Conservation (phyloP, 2,888 invertebrate species). For the Theretra japonica region DNA sequence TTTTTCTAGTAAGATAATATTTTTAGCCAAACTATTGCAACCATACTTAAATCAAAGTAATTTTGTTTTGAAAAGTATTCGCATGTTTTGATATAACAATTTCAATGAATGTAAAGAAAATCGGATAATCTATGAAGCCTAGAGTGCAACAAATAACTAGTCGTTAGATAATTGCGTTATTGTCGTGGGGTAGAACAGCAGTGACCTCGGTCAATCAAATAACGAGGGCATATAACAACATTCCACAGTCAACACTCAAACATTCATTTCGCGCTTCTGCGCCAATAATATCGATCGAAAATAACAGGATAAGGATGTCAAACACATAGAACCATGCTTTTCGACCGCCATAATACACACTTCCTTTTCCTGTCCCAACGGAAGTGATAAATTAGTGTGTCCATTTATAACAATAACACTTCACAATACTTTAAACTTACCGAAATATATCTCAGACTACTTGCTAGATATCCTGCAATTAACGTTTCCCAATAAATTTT, state of each 20-base stretch:
- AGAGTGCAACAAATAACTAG: background rate
- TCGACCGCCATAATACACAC: conserved; percentile 79
- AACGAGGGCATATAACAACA: conserved; percentile 7
- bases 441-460: conserved; percentile 29
- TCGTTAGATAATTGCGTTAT: background rate
- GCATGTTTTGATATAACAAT: no score
- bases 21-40: no score
- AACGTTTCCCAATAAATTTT: conserved; percentile 32
- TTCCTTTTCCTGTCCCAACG: conserved; percentile 86
- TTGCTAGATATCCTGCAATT: conserved; percentile 24
- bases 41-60: no score
- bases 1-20: no score
- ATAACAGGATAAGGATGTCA: conserved; percentile 74
- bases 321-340: conserved; percentile 51
- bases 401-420: conserved; percentile 29
- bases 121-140: no score
- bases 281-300: conserved; percentile 47
- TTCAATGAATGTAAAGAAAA: no score
- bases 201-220: background rate
- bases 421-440: background rate
- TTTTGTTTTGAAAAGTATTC: no score
- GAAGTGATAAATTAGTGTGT: conserved; percentile 55
- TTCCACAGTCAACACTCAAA: conserved; percentile 2
- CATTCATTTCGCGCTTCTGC: conserved; percentile 49
- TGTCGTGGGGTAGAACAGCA: background rate